These are phyloP conservation scores for Aquatica leii DNA, from an alignment of 2,888 invertebrate species.

Conservation along the genomic window DNA sequence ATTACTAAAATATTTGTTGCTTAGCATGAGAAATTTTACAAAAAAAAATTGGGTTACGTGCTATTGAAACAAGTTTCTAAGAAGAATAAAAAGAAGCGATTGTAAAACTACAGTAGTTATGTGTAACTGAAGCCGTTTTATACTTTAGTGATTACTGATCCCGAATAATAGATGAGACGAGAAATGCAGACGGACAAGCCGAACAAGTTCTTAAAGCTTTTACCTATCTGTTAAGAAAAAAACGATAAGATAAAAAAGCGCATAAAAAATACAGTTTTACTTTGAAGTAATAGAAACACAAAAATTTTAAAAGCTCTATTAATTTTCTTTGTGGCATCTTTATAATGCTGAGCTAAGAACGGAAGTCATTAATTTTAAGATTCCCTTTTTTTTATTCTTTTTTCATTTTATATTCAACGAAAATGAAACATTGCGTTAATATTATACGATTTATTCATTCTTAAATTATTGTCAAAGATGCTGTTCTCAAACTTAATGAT, in stretches of 20 bases:
- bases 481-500: too few relatives aligned
- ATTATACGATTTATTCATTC: background rate
- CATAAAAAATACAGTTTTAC: conserved; percentile 19
- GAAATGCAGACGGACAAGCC: conserved; percentile 3
- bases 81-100: background rate
- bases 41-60: too few relatives aligned
- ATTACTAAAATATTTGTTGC: too few relatives aligned
- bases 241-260: conserved; percentile 1
- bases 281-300: conserved; percentile 22
- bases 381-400: conserved; percentile 12
- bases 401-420: conserved; percentile 13
- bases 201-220: conserved; percentile 15
- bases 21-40: too few relatives aligned
- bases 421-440: conserved; percentile 7
- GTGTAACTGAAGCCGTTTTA: background rate
- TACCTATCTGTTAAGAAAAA: conserved; percentile 9
- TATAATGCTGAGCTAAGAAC: conserved; percentile 18
- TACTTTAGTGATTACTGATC: conserved; percentile 5
- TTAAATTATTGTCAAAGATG: background rate
- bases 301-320: conserved; percentile 25
- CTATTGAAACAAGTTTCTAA: too few relatives aligned
- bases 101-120: background rate
- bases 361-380: conserved; percentile 23
- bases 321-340: conserved; percentile 26
- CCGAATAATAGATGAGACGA: conserved; percentile 6